Evolutionary conservation across 2,113 vertebrate species (phyloP).

Genomic region (Pelvicachromis taeniatus): DNA sequence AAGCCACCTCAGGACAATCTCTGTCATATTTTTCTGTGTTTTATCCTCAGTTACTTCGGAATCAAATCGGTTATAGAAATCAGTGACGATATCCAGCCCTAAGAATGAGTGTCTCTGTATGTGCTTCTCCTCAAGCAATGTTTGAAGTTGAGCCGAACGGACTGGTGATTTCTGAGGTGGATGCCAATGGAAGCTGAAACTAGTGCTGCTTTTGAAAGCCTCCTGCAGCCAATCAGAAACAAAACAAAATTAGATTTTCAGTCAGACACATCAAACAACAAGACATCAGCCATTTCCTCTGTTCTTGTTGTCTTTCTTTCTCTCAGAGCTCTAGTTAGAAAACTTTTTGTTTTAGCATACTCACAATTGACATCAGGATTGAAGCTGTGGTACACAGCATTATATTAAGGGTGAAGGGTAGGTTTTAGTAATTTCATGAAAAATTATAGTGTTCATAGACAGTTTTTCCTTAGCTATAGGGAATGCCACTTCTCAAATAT

Average conservation of each 20-base stretch:
- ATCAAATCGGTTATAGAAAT: neutral
- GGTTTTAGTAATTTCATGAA: neutral
- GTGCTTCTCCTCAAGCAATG: neutral
- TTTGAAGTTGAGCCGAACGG: neutral
- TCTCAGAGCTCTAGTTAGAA: neutral
- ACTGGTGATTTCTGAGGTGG: neutral
- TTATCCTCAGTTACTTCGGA: neutral
- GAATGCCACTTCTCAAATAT: neutral
- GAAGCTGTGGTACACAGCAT: neutral
- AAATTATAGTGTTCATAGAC: neutral
- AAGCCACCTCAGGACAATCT: neutral
- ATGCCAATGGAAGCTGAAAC: neutral
- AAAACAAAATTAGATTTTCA: neutral
- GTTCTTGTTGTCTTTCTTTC: neutral
- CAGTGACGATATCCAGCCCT: neutral
- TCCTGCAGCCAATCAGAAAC: neutral
- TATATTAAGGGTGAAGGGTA: accelerated
- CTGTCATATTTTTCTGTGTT: neutral
- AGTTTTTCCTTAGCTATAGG: neutral
- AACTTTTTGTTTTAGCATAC: neutral
- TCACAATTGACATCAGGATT: neutral
- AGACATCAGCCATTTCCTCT: accelerated
- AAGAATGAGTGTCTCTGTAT: neutral
- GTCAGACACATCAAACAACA: neutral
- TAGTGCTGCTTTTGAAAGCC: neutral